Evolutionary conservation across 1,140 invertebrate genomes (phyloP), one percentile per base, ranked within the genome.

Genomic region (Procambarus clarkii): DNA sequence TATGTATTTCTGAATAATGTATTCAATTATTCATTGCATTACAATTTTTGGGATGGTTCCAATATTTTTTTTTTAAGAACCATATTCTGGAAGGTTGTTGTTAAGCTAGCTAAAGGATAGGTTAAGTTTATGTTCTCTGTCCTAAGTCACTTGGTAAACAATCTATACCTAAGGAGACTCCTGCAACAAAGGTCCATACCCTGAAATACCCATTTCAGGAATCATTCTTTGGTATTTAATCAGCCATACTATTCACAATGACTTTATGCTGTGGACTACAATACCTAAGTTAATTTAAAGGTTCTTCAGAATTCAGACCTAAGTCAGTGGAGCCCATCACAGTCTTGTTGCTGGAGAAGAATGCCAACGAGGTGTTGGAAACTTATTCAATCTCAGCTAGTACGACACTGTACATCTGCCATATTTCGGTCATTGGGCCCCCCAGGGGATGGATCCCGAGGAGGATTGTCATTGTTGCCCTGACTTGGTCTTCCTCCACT

Each of bases 301-400:
- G 60, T 48, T 85, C 69, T 85, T 85, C 83, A 85, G 83, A 85
- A 85, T 85, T 85, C 83, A 48, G 64, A 85, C 83, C 83, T 71
- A 71, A 69, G 83, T 69, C 83, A 74, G 69, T 50, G 79, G 64
- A 69, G 69, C 74, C 83, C 83, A 85, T 85, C 83, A 85, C 83
- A 85, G 83, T 85, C 69, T 85, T 48, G 69, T 85, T 71, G 74
- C 60, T 81, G 79, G 69, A 85, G 69, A 48, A 71, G 45, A 69
- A 3, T 71, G 69, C 69, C 83, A 71, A 46, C 60, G 15, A 85
- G n/a, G n/a, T n/a, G 34, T n/a, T n/a, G n/a, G 64, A 60, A 18
- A 15, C 44, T 69, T 84, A 44, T 45, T 54, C 58, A 69, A 46
- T 48, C 44, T 85, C 83, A 85, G 83, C 83, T 85, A 13, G 83